Conservation (phyloP, 2,797 vertebrate species). For the Poeciliopsis presidionis region DNA sequence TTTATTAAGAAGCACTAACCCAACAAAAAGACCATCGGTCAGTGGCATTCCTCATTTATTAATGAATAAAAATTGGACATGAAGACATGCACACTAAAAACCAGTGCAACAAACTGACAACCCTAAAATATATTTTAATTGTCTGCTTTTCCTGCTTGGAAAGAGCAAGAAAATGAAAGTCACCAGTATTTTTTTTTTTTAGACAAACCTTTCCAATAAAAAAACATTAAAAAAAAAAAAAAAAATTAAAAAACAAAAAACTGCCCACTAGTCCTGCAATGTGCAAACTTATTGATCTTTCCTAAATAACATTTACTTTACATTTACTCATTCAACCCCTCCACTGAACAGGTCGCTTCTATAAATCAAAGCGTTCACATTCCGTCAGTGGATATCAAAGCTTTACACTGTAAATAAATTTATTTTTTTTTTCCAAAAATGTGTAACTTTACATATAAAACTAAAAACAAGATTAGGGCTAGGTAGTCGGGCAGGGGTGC, state of each 20-base stretch:
- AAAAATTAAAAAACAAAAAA: slow-evolving; percentile 34
- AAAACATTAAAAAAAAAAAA: slow-evolving; percentile 35
- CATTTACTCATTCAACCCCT: slow-evolving; percentile 55
- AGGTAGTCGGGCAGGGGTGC: slow-evolving; percentile 25
- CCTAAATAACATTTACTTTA: slow-evolving; percentile 76
- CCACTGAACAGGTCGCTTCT: slow-evolving; percentile 80
- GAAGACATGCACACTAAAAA: slow-evolving; percentile 98
- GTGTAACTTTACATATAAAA: slow-evolving; percentile 77
- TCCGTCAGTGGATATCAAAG: slow-evolving; percentile 69
- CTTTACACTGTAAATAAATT: slow-evolving; percentile 86
- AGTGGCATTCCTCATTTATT: slow-evolving; percentile 82
- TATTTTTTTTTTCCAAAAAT: slow-evolving; percentile 73
- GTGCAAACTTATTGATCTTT: slow-evolving; percentile 88
- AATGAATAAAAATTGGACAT: slow-evolving; percentile 93
- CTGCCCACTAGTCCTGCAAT: slow-evolving; percentile 79
- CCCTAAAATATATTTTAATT: slow-evolving; percentile 89
- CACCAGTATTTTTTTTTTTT: slow-evolving; percentile 69
- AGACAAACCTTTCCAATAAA: slow-evolving; percentile 74
- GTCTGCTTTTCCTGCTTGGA: slow-evolving; percentile 87
- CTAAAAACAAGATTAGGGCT: slow-evolving; percentile 50
- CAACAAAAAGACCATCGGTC: slow-evolving; percentile 14
- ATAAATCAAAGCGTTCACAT: slow-evolving; percentile 87
- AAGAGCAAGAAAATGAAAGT: slow-evolving; percentile 47
- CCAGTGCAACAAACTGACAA: slow-evolving; percentile 96
- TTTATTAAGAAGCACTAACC: not conserved